These are phyloP conservation scores for Siphamia tubifer DNA, from an alignment of 2,113 vertebrate species.

Conservation along the genomic window DNA sequence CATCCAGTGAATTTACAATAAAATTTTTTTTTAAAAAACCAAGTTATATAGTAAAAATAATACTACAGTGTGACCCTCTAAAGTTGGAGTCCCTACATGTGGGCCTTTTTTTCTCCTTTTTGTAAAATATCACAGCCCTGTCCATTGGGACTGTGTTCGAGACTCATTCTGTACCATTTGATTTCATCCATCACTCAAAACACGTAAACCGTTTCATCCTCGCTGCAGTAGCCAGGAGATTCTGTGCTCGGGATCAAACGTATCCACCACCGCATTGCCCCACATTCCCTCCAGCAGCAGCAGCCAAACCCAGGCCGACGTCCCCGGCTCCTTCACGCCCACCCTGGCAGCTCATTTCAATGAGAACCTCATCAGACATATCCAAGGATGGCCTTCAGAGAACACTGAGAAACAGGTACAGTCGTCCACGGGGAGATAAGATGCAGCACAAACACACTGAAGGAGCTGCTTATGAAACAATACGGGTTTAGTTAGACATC, in stretches of 20 bases:
- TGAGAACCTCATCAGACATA: conserved; percentile 96
- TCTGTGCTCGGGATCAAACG: conserved; percentile 86
- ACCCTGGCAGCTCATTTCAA: conserved; percentile 94
- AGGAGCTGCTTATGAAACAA: too few species aligned
- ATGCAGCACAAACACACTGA: too few species aligned
- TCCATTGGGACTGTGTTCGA: too few species aligned
- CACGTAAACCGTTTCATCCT: conserved; percentile 13
- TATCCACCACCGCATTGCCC: conserved; percentile 62
- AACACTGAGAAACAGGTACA: conserved; percentile 96
- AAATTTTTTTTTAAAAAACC: neutral
- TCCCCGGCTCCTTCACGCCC: conserved; percentile 88
- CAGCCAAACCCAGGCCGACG: conserved; percentile 73
- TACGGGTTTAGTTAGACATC: too few species aligned
- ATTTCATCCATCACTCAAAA: too few species aligned
- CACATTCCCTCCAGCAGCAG: conserved; percentile 40
- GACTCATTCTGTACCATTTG: too few species aligned
- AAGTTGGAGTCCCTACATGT: too few species aligned
- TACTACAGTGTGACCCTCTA: too few species aligned
- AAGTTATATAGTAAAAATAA: too few species aligned
- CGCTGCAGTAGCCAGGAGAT: conserved; percentile 87
- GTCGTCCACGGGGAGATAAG: neutral
- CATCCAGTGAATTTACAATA: too few species aligned
- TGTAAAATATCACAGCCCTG: too few species aligned
- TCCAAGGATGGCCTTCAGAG: conserved; percentile 98
- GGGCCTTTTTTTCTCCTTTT: neutral